phyloP scores from a whole-genome alignment of 2,888 invertebrate species.

The Apotomis betuletana region DNA sequence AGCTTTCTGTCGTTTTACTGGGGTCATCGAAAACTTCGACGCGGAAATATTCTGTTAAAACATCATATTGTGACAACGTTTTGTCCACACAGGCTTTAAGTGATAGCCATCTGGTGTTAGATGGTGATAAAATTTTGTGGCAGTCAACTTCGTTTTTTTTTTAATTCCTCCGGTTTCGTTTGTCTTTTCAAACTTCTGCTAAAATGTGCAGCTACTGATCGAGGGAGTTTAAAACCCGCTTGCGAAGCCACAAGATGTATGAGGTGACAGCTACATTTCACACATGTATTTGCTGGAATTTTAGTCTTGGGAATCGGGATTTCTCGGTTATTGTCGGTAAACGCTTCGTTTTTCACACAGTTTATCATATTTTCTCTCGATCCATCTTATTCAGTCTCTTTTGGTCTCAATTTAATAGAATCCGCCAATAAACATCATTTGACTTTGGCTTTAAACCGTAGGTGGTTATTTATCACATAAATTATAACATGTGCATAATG shows the following conservation, averaged over 20 bases:
- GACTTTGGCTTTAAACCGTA: too few relatives aligned
- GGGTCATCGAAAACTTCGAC: background rate
- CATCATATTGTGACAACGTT: background rate
- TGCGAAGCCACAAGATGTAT: conserved; percentile 55
- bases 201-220: conserved; percentile 45
- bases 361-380: too few relatives aligned
- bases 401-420: too few relatives aligned
- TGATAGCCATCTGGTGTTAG: background rate
- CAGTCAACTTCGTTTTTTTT: conserved; percentile 26
- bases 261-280: conserved; percentile 57
- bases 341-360: too few relatives aligned
- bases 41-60: background rate
- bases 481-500: too few relatives aligned
- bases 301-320: too few relatives aligned
- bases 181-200: conserved; percentile 40
- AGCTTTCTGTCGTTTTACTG: background rate
- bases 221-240: conserved; percentile 53
- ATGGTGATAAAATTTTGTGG: background rate
- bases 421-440: too few relatives aligned
- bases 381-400: too few relatives aligned
- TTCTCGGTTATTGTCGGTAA: too few relatives aligned
- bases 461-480: too few relatives aligned
- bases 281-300: conserved; percentile 39
- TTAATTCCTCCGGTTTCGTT: conserved; percentile 33
- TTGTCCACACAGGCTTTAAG: background rate